Evolutionary conservation across 2,797 vertebrate species (phyloP).

Genomic region (Fistularia tabacaria): DNA sequence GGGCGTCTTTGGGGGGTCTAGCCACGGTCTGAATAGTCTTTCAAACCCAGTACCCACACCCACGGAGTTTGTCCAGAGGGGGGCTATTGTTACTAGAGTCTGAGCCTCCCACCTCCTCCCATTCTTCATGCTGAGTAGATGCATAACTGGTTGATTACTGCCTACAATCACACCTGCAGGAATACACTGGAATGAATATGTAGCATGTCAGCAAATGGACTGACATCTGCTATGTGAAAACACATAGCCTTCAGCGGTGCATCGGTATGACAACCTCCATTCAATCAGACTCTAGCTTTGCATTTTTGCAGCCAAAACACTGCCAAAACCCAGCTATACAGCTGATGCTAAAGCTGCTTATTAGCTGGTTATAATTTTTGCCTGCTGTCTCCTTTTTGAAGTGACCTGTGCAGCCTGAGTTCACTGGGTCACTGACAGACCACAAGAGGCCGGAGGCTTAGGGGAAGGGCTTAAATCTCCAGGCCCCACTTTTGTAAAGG

Average conservation of each 20-base stretch:
- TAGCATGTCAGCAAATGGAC: conserved; percentile 50
- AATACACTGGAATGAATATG: conserved; percentile 63
- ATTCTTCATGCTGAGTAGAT: conserved; percentile 63
- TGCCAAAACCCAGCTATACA: conserved; percentile 24
- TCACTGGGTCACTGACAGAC: conserved; percentile 7
- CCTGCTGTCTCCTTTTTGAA: too few relatives aligned
- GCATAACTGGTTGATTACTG: conserved; percentile 51
- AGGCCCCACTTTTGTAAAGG: conserved; percentile 57
- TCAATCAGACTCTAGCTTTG: conserved; percentile 32
- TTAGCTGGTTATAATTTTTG: background rate
- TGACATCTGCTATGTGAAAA: conserved; percentile 64
- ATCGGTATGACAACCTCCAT: conserved; percentile 50
- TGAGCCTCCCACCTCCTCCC: conserved; percentile 43
- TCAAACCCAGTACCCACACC: conserved; percentile 61
- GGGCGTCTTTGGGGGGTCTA: conserved; percentile 56
- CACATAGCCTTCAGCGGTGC: conserved; percentile 43
- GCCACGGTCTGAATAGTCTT: conserved; percentile 58
- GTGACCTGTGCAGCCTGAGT: conserved; percentile 10
- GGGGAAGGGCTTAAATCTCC: conserved; percentile 57
- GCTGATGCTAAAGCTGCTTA: conserved; percentile 16
- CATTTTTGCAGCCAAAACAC: conserved; percentile 9
- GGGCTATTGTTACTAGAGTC: conserved; percentile 68
- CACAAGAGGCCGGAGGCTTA: conserved; percentile 7
- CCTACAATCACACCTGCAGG: conserved; percentile 73
- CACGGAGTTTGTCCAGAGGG: conserved; percentile 46